phyloP scores from a whole-genome alignment of 2,888 invertebrate species.

The Eudasyphora cyanicolor region DNA sequence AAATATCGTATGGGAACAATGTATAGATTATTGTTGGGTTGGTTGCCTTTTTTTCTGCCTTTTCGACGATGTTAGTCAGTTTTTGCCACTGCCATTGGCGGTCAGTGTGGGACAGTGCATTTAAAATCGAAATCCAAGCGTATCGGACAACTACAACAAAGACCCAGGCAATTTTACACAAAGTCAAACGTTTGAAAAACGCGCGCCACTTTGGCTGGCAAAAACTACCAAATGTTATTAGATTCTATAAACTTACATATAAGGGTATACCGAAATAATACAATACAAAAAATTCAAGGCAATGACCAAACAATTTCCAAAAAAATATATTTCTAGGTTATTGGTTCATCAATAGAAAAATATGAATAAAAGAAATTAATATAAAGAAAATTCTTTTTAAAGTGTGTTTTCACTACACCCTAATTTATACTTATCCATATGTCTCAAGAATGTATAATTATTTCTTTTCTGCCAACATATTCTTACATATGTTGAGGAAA shows the following conservation, averaged over 20 bases:
- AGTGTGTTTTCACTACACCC: too few species aligned
- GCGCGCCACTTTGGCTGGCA: slow-evolving; percentile 62
- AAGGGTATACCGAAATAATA: neutral
- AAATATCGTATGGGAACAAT: neutral
- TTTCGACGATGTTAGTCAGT: too few species aligned
- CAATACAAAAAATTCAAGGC: neutral
- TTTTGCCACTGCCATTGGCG: neutral
- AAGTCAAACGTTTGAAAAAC: slow-evolving; percentile 24
- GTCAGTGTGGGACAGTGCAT: neutral
- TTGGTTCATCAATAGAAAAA: neutral
- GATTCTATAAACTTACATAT: too few species aligned
- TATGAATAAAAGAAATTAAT: too few species aligned
- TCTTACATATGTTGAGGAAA: too few species aligned
- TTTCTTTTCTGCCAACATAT: too few species aligned
- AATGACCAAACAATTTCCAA: neutral
- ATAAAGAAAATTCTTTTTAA: too few species aligned
- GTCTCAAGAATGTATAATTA: too few species aligned
- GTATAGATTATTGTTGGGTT: too few species aligned
- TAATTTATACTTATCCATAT: too few species aligned
- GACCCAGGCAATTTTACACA: slow-evolving; percentile 26
- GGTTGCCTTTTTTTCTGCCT: too few species aligned
- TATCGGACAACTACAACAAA: slow-evolving; percentile 5
- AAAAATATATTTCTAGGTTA: neutral
- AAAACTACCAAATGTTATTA: slow-evolving; percentile 21
- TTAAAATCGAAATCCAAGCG: slow-evolving; percentile 3